Evolutionary conservation across 2,888 invertebrate genomes (phyloP), one percentile per base, ranked within the genome.

Genomic region (Synanthedon formicaeformis): DNA sequence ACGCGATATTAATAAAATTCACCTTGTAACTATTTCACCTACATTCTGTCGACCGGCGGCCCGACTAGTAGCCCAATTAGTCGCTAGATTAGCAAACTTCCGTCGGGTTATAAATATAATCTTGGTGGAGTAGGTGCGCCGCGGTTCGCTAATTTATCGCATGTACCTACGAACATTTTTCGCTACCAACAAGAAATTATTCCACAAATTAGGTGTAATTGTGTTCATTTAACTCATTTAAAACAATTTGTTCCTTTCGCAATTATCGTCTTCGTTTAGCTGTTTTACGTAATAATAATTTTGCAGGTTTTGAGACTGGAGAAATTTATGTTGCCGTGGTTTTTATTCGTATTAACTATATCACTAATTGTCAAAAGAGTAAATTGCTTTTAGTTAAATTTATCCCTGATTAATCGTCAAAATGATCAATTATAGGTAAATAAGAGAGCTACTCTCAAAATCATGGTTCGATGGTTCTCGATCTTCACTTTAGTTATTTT

Each of bases 171-270:
- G 10, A 34, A 59, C 60, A 57, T 63, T 60, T 66, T 60, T 61
- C 64, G 57, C 59, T 61, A 62, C 58, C 60, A 66, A 58, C 63
- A 73, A 73, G 71, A 67, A 65, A 65, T 59, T 63, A 67, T 64
- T 70, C 58, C 55, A 51, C 60, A 57, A 57, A 71, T 70, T 73
- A 70, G 56, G 58, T 61, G 58, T 69, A 77, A 78, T 79, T 78
- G 64, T 55, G 55, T 58, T 58, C 59, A 67, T 70, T 73, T 62
- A 58, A 59, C 57, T 62, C 58, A 16, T 49, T 16, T 16, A 49
- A n/a, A 45, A 45, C 45, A 45, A 12, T 45, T 45, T 45, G 34
- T 34, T 34, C 10, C 34, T 34, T 34, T 34, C 2, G 34, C 34
- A 34, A 34, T 34, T 34, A 34, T 34, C 34, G 34, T 34, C 10